Evolutionary conservation across 2,113 vertebrate genomes (phyloP).

Genomic region (Pica pica): DNA sequence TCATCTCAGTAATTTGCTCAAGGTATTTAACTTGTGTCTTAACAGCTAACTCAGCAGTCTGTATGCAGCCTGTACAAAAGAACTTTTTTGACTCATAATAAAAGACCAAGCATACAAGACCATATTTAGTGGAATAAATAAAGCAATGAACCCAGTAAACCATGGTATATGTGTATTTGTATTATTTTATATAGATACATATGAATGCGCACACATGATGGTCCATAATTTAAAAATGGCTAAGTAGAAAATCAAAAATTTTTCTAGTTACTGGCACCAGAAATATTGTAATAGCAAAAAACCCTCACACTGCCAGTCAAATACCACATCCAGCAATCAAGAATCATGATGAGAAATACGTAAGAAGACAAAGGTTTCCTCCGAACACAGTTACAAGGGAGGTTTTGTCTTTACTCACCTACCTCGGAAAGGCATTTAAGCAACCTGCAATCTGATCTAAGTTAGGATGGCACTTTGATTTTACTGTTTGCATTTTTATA

Average conservation of each 20-base stretch:
- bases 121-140: neutral
- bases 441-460: neutral
- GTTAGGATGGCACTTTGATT: neutral
- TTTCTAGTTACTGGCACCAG: neutral
- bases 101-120: neutral
- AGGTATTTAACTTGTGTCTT: neutral
- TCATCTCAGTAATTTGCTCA: neutral
- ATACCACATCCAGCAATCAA: neutral
- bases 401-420: neutral
- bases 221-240: neutral
- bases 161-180: neutral
- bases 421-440: neutral
- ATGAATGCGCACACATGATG: rapidly evolving
- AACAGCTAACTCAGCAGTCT: neutral
- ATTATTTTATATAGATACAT: neutral
- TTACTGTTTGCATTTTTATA: neutral
- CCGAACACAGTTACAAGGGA: neutral
- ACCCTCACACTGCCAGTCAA: neutral
- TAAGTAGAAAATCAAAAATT: neutral
- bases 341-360: neutral
- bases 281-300: neutral
- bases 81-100: neutral
- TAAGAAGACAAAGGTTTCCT: neutral
- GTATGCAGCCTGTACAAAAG: neutral
- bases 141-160: neutral